Base-by-base conservation (phyloP, 37 sponge, comb jelly and placozoan genomes). In the Aplysina aerophoba region DNA sequence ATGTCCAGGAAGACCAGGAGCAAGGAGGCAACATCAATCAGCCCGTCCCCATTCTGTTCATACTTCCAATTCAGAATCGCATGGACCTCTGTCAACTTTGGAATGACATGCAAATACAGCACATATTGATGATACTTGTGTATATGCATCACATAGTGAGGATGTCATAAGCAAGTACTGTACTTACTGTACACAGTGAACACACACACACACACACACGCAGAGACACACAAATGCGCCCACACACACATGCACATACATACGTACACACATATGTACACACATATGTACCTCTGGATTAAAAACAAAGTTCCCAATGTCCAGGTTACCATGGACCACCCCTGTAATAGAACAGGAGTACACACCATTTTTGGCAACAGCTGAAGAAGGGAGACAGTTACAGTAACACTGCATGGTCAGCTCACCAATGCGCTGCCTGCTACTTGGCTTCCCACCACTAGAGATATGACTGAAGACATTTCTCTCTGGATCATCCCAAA, bases 201-300 rank as follows among this genome's bases (percentile, higher is more conserved):
- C 79, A 78, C 79, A 78, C 79, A 78, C 79, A 78, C 79, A 78
- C 79, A 78, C 79, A 78, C 79, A 78, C 79, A 78, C 55, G 40
- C 79, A 78, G 11, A 78, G 55, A 78, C 79, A 78, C 55, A 78
- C 79, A 78, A 53, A 78, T 14, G 40, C 54, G 40, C 79, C 38
- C 79, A 78, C 79, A 78, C 79, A 78, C 53, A 78, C 53, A 40
- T n/a, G 11, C 53, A 40, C 79, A 78, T 55, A 78, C 53, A 40
- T 55, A 78, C 79, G 11, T 55, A 78, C 54, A 78, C 79, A 36
- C 79, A 78, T 55, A 78, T 55, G 40, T 55, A 40, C 79, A 78
- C 79, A 78, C 53, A 40, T 14, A 78, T 39, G 11, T 37, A 78
- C 53, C 34, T 22, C 25, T 13, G 3, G 3, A 8, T 44, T 44